Evolutionary conservation across 2,888 invertebrate genomes (phyloP).

Genomic region (Psococerastis gibbosa): DNA sequence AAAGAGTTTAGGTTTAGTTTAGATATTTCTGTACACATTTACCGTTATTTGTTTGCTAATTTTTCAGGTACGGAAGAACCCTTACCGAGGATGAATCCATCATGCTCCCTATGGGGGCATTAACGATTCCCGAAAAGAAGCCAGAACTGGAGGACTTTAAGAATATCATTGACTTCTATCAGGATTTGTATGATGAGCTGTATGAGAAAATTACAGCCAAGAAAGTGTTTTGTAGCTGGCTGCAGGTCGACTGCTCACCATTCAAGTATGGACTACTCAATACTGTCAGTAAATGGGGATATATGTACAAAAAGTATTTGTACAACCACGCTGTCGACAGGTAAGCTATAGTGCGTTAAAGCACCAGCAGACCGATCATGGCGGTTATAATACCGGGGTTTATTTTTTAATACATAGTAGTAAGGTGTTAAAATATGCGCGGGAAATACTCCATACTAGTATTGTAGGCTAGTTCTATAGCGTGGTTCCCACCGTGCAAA

Average conservation of each 20-base stretch:
- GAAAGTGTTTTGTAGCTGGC: slow-evolving; percentile 57
- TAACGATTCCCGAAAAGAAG: slow-evolving; percentile 28
- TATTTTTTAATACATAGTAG: no score
- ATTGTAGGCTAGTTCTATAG: no score
- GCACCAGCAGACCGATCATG: no score
- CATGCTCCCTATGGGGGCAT: slow-evolving; percentile 23
- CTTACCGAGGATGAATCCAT: slow-evolving; percentile 56
- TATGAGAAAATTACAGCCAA: slow-evolving; percentile 39
- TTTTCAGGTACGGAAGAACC: slow-evolving; percentile 39
- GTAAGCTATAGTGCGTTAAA: no score
- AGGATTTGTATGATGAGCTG: slow-evolving; percentile 56
- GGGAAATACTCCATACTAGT: no score
- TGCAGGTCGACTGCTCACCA: slow-evolving; percentile 54
- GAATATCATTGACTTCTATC: slow-evolving; percentile 64
- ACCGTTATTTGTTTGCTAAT: no score
- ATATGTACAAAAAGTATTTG: slow-evolving; percentile 69
- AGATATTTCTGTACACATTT: no score
- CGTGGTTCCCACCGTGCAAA: background rate
- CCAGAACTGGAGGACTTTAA: slow-evolving; percentile 58
- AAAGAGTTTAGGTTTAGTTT: no score
- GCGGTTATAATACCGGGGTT: no score
- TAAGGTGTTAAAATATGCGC: no score
- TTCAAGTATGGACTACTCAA: slow-evolving; percentile 69
- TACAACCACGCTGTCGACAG: slow-evolving; percentile 59
- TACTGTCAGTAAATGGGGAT: slow-evolving; percentile 72